A percentile compares a stretch with the other conserved stretches of the same genome.
Evolutionary conservation across 30 jellyfish, hydroid and myxozoan species (phyloP).

Genomic region (Clytia hemisphaerica): DNA sequence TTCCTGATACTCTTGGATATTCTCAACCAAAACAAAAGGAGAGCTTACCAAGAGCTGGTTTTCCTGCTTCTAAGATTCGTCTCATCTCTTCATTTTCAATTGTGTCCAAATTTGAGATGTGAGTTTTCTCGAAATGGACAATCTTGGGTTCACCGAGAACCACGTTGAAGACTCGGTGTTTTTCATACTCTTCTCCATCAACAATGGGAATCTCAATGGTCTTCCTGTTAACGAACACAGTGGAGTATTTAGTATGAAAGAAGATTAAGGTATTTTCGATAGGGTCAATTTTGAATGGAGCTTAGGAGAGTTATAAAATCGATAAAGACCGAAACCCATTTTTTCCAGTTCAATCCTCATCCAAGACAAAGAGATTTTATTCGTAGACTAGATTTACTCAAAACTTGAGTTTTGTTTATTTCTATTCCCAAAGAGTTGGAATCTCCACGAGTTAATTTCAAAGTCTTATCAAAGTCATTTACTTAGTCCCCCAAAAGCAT

Average conservation of each 20-base stretch:
- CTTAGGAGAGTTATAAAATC: too few species aligned
- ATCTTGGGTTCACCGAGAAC: slow-evolving; percentile 85
- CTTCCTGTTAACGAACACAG: slow-evolving; percentile 45
- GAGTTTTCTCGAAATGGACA: slow-evolving; percentile 50
- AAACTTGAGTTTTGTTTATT: too few species aligned
- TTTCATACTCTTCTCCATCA: slow-evolving; percentile 93
- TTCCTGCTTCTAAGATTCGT: slow-evolving; percentile 85
- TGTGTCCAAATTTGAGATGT: slow-evolving; percentile 50
- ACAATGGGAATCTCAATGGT: slow-evolving; percentile 74
- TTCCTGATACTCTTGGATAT: too few species aligned
- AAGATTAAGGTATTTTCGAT: too few species aligned
- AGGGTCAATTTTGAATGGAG: too few species aligned
- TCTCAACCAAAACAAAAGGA: neutral
- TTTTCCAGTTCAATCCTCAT: too few species aligned
- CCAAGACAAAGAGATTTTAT: neutral
- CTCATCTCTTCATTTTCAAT: slow-evolving; percentile 72
- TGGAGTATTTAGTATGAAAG: too few species aligned
- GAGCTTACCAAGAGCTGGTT: slow-evolving; percentile 82
- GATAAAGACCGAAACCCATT: too few species aligned
- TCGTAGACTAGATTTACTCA: neutral
- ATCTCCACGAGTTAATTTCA: too few species aligned
- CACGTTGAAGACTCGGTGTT: slow-evolving; percentile 45
- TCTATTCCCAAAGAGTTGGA: too few species aligned
- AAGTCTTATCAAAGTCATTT: too few species aligned
- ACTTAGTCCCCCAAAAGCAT: too few species aligned